Base-by-base conservation (phyloP, 2,113 vertebrate species). In the Halcyon senegalensis region DNA sequence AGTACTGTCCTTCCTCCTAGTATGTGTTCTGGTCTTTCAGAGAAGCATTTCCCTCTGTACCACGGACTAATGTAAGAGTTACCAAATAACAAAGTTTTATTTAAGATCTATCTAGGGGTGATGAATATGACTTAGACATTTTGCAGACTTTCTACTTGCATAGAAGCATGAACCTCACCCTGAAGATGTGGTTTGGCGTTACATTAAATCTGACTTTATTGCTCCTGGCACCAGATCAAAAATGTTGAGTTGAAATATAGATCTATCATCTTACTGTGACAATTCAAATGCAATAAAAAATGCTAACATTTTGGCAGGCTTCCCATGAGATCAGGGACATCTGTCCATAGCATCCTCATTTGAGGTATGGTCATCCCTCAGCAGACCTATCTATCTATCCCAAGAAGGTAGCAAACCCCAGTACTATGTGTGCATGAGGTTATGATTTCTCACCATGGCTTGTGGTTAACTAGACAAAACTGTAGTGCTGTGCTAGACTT, bases 371-470 rank as follows among this genome's bases (percentile, higher is more conserved):
- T 74, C 41, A 58, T 5, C 3, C 31, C 23, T 50, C 62, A 44
- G 66, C 19, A 77, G 43, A 43, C 43, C 43, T 43, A 43, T 43
- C 15, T 46, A 15, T 23, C 60, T 58, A 9, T 28, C 12, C 46
- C 23, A 72, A 60, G 51, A 16, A 83, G 23, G 24, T 35, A 88
- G 25, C 10, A 59, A 75, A 30, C 3, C 2, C 16, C 10, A 28
- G 10, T 41, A 24, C 17, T 0, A 0, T 14, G 24, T 20, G 11
- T 74, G 30, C 1, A 0, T 48, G 16, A 16, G 1, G 1, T 64
- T 51, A 51, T 7, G 21, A 70, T 43, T 80, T 25, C 19, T 80
- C 11, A 16, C 5, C 2, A 1, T 37, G 44, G 27, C 16, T 64
- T 48, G n/a, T 48, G 31, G 16, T 37, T 43, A 75, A 37, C 27